Percentiles rank a stretch among this genome's conserved stretches.
Conservation (phyloP, 2,797 vertebrate genomes). For the Picus viridis region DNA sequence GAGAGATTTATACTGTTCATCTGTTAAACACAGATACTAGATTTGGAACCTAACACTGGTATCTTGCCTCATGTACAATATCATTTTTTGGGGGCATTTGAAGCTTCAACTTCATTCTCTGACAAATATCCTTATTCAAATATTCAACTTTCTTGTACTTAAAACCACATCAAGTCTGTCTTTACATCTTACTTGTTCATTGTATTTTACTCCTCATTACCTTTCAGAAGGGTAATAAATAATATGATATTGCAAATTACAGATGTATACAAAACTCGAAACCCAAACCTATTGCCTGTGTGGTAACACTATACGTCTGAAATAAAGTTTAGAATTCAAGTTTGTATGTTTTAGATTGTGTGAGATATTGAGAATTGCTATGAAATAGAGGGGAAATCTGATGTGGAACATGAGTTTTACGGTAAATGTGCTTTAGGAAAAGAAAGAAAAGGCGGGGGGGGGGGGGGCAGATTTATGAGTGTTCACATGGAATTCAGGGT, state of each 20-base stretch:
- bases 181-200: constrained; percentile 26
- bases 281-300: background rate
- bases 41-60: background rate
- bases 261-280: constrained; percentile 10
- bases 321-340: constrained; percentile 30
- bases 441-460: background rate
- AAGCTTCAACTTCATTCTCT: background rate
- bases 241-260: constrained; percentile 13
- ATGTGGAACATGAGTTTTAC: constrained; percentile 48
- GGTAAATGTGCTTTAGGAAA: constrained; percentile 49
- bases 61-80: background rate
- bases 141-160: background rate
- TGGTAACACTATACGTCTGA: background rate
- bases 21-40: background rate
- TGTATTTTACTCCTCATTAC: constrained; percentile 61
- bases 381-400: constrained; percentile 52
- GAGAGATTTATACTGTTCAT: constrained; percentile 13
- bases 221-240: constrained; percentile 43
- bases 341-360: constrained; percentile 26
- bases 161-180: background rate
- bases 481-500: constrained; percentile 76
- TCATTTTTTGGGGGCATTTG: background rate
- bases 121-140: background rate
- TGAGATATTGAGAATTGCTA: constrained; percentile 15
- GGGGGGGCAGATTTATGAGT: constrained; percentile 72